A percentile compares a stretch with the other conserved stretches of the same genome.
These are phyloP conservation scores for Pseudoips prasinana DNA, from an alignment of 2,888 invertebrate genomes.

Conservation along the genomic window DNA sequence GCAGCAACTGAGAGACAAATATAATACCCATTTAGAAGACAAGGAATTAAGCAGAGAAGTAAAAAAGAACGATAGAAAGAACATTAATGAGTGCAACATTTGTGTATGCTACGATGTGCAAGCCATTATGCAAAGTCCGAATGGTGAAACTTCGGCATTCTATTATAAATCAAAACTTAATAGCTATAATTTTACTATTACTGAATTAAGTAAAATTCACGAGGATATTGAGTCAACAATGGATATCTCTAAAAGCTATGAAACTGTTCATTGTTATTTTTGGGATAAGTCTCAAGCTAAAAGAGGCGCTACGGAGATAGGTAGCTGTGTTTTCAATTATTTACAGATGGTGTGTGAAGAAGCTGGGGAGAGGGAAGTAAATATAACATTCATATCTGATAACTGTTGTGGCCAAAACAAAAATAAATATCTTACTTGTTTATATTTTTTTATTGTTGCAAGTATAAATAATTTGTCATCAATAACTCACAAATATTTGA, in stretches of 20 bases:
- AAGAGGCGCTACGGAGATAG: conserved; percentile 4
- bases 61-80: conserved; percentile 16
- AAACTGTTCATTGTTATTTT: not conserved
- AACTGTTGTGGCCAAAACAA: not conserved
- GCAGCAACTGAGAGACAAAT: conserved; percentile 9
- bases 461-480: conserved; percentile 7
- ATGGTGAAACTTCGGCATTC: conserved; percentile 11
- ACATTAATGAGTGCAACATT: conserved; percentile 7
- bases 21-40: conserved; percentile 20
- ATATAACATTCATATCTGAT: not conserved
- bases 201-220: not conserved
- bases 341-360: not conserved
- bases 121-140: conserved; percentile 14
- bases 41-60: conserved; percentile 17
- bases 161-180: conserved; percentile 14
- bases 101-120: conserved; percentile 9
- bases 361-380: not conserved
- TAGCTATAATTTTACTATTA: conserved; percentile 5
- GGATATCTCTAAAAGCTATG: conserved; percentile 1
- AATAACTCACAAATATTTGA: conserved; percentile 18
- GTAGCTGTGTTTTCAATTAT: not conserved
- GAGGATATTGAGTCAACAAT: not conserved
- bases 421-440: not conserved
- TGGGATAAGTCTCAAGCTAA: conserved; percentile 5
- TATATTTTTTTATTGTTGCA: not conserved